phyloP scores from a whole-genome alignment of 1,140 invertebrate species.

The Probaryconus sp. region DNA sequence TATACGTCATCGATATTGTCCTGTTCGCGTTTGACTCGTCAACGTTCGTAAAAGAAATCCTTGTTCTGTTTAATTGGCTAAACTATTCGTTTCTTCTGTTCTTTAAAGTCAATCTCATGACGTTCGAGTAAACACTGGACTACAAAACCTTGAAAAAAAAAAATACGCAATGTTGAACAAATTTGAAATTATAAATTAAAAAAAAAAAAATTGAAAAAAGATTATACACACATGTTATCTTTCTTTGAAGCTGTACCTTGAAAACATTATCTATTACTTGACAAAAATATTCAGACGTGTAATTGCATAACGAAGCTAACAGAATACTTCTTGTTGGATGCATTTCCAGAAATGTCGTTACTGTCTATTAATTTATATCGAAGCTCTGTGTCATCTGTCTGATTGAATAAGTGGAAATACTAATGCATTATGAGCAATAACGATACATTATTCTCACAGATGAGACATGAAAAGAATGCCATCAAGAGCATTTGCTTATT shows the following conservation, averaged over 20 bases:
- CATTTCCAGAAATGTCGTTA: conserved; percentile 30
- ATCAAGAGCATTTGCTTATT: conserved; percentile 8
- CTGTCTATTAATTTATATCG: conserved; percentile 15
- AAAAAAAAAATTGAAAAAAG: too few species aligned
- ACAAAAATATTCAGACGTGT: background rate
- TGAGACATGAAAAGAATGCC: background rate
- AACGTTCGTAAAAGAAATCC: conserved; percentile 20
- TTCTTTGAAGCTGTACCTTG: too few species aligned
- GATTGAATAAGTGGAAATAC: conserved; percentile 20
- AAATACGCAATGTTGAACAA: background rate
- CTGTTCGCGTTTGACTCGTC: too few species aligned
- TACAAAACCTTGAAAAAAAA: conserved; percentile 1
- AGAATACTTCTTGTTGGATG: conserved; percentile 33
- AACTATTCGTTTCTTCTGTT: conserved; percentile 6
- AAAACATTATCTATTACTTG: background rate
- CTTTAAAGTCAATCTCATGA: conserved; percentile 6
- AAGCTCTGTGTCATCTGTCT: conserved; percentile 7
- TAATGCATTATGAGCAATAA: conserved; percentile 4
- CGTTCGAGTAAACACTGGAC: background rate
- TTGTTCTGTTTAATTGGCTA: conserved; percentile 7
- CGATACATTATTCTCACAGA: background rate
- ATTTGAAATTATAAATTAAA: background rate
- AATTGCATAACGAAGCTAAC: conserved; percentile 7
- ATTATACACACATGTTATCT: too few species aligned
- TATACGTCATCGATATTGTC: conserved; percentile 16